Evolutionary conservation across 2,888 invertebrate species (phyloP).

Genomic region (Lissonota sp.): DNA sequence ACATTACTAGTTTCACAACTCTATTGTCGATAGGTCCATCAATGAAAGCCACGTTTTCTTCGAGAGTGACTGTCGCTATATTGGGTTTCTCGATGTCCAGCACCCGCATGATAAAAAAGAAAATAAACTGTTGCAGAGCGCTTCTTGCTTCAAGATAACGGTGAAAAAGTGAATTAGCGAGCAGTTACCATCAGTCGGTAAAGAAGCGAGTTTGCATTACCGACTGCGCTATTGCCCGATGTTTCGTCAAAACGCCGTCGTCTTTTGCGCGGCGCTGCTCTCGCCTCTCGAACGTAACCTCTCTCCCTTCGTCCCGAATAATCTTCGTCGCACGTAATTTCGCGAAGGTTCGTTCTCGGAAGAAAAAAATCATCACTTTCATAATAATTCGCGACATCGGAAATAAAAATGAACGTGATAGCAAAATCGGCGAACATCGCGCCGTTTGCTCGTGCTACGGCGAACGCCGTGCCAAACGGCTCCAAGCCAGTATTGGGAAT

Average conservation of each 20-base stretch:
- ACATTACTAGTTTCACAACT: too few relatives aligned
- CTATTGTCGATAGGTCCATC: too few relatives aligned
- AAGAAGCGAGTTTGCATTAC: background rate
- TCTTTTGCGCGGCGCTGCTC: background rate
- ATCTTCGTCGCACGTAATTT: slow-evolving; percentile 55
- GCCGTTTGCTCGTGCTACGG: slow-evolving; percentile 88
- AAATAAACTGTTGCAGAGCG: too few relatives aligned
- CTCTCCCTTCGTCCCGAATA: slow-evolving; percentile 19
- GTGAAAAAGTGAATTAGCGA: too few relatives aligned
- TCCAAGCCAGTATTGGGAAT: slow-evolving; percentile 86
- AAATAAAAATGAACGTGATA: slow-evolving; percentile 88
- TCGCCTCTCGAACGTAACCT: slow-evolving; percentile 7
- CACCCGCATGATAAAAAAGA: too few relatives aligned
- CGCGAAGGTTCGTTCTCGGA: slow-evolving; percentile 40
- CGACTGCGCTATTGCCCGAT: background rate
- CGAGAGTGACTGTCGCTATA: background rate
- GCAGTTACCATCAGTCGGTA: background rate
- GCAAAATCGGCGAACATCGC: slow-evolving; percentile 88
- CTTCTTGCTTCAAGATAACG: too few relatives aligned
- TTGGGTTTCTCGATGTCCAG: too few relatives aligned
- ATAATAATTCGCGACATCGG: slow-evolving; percentile 17
- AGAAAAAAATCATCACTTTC: slow-evolving; percentile 26
- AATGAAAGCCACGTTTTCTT: too few relatives aligned
- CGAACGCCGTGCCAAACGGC: slow-evolving; percentile 89
- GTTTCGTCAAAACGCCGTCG: background rate